These are phyloP conservation scores for Polypedilum pembai DNA, from an alignment of 1,140 invertebrate species.

Conservation along the genomic window DNA sequence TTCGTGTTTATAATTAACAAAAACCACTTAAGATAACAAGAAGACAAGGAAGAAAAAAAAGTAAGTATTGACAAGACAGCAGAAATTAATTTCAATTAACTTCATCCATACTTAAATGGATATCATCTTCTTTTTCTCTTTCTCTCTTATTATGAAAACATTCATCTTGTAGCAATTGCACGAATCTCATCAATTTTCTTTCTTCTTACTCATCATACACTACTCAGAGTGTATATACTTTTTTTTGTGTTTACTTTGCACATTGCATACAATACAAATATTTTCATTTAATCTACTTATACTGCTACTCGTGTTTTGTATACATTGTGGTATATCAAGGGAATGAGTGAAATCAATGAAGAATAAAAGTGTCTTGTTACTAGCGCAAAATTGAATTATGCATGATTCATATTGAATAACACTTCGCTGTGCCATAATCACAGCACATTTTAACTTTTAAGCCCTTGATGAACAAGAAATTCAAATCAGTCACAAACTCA, in stretches of 20 bases:
- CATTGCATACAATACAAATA: conserved; percentile 3
- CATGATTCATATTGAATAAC: background rate
- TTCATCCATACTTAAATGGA: background rate
- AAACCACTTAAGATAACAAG: too few relatives aligned
- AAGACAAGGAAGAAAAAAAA: too few relatives aligned
- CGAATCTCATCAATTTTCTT: too few relatives aligned
- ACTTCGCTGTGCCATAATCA: background rate
- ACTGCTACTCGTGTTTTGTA: background rate
- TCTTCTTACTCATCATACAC: too few relatives aligned
- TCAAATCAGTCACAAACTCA: background rate
- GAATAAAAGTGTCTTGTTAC: background rate
- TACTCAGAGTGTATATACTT: background rate
- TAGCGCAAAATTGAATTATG: background rate
- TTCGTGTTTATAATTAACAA: too few relatives aligned
- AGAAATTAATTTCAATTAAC: conserved; percentile 11
- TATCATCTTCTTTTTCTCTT: background rate
- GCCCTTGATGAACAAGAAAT: background rate
- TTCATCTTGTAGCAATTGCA: too few relatives aligned
- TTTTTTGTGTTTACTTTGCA: background rate
- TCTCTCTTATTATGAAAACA: background rate
- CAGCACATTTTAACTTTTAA: conserved; percentile 5
- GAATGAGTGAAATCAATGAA: background rate
- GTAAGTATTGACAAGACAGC: too few relatives aligned
- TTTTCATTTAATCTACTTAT: conserved; percentile 4
- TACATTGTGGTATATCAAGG: background rate